Conservation (phyloP, 2,113 vertebrate species). For the Paracanthobrama guichenoti region DNA sequence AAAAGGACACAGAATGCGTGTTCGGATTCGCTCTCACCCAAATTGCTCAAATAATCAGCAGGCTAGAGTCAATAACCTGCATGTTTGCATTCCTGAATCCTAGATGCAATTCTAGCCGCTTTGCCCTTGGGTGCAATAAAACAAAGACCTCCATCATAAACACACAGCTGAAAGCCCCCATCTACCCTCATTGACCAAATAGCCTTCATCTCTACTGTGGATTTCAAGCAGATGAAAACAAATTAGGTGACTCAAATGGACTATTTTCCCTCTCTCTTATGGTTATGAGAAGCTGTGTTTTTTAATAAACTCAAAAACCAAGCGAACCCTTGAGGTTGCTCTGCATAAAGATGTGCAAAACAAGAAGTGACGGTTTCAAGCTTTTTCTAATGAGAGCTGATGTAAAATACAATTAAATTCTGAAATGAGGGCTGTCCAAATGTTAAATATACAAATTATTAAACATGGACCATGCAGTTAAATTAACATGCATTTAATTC, state of each 20-base stretch:
- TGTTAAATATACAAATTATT: neutral
- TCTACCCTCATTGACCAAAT: neutral
- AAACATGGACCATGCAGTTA: neutral
- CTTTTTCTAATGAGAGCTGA: neutral
- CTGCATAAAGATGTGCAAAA: conserved; percentile 21
- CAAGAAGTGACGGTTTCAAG: neutral
- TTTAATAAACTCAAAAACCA: conserved; percentile 39
- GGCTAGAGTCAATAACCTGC: neutral
- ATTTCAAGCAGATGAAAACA: neutral
- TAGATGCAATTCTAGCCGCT: conserved; percentile 38
- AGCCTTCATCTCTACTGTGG: conserved; percentile 11
- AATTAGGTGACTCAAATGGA: conserved; percentile 19
- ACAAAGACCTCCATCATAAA: conserved; percentile 28
- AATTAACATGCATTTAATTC: neutral
- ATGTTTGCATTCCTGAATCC: conserved; percentile 45
- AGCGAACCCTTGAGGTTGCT: neutral
- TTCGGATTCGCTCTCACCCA: neutral
- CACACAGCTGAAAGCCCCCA: conserved; percentile 22
- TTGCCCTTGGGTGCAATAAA: conserved; percentile 27
- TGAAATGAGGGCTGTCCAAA: neutral
- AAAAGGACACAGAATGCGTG: neutral
- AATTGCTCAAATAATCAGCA: conserved; percentile 31
- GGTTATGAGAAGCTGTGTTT: neutral
- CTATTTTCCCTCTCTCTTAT: neutral
- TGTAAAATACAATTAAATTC: neutral